Evolutionary conservation across 1,140 invertebrate species (phyloP), one percentile per base, ranked within the genome.

Genomic region (Heterodera schachtii): DNA sequence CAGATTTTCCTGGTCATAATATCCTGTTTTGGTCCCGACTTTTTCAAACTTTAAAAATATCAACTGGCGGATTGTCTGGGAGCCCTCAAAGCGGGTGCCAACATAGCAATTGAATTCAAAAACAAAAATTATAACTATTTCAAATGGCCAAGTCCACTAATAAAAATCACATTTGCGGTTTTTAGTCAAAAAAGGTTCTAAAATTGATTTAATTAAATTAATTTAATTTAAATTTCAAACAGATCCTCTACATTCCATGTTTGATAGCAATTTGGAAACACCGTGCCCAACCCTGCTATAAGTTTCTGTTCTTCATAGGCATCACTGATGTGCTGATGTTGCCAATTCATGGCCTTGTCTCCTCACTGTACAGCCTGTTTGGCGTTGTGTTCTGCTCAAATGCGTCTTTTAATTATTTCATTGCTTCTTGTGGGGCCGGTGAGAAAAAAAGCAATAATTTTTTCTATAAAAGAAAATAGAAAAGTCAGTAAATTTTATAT

Each of bases 361-460:
- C 75, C 43, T 41, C 57, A 2, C 21, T 76, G 16, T 76, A 76
- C n/a, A 76, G 9, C 8, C 9, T 76, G 41, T 64, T 44, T 76
- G 75, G 75, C 57, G 75, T 64, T 64, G 66, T 60, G 47, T 76
- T 76, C n/a, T 76, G 75, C 9, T 16, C 75, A 52, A 60, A 57
- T 3, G 4, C 0, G 43, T 16, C 16, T 57, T 57, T 76, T 21
- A 76, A 76, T 44, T 76, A 52, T 60, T 43, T 21, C 13, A 76
- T 66, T 1, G 75, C 16, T 19, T 76, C 47, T 2, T 76, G 57
- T 52, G 75, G 46, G 16, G 75, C 16, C n/a, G 75, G 75, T 76
- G 41, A 16, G 4, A 19, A 75, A 7, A 75, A 16, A 7, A 46
- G 47, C 11, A 16, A 5, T 52, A 16, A 16, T 52, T 52, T 52